phyloP scores from a whole-genome alignment of 2,888 invertebrate species.

The Tolmerus cingulatus region DNA sequence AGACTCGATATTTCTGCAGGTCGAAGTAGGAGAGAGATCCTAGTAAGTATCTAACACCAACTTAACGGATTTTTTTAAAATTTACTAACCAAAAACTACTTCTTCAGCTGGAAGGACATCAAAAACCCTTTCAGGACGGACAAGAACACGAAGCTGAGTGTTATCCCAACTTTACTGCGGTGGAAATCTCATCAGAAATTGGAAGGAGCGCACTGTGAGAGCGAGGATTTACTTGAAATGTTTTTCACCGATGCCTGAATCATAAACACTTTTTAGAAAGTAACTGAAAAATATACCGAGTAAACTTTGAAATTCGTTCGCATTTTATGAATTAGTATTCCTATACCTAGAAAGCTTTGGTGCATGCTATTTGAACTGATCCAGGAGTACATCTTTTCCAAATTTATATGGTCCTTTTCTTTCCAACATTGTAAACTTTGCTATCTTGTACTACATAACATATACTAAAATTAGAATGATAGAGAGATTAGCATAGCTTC shows the following conservation, averaged over 20 bases:
- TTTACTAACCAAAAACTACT: background rate
- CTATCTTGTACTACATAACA: too few relatives aligned
- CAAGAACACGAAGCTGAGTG: constrained; percentile 70
- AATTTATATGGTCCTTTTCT: too few relatives aligned
- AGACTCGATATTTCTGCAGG: constrained; percentile 71
- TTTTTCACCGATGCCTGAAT: constrained; percentile 72
- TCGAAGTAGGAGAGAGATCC: constrained; percentile 73
- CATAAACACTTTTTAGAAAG: background rate
- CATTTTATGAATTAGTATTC: background rate
- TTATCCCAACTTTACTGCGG: constrained; percentile 79
- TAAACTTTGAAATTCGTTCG: background rate
- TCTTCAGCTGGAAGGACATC: constrained; percentile 74
- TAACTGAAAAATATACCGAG: background rate
- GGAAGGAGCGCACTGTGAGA: constrained; percentile 78
- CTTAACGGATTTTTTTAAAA: background rate
- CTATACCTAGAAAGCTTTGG: background rate
- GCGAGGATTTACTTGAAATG: constrained; percentile 75
- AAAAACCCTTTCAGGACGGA: constrained; percentile 81
- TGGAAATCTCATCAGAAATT: constrained; percentile 78
- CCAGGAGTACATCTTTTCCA: too few relatives aligned
- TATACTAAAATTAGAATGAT: too few relatives aligned
- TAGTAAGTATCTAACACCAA: background rate
- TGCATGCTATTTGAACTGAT: too few relatives aligned
- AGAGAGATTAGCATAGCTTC: too few relatives aligned
- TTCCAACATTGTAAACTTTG: too few relatives aligned